A percentile compares a stretch with the other conserved stretches of the same genome.
phyloP scores from a whole-genome alignment of 2,888 invertebrate species.

The Drosophila testacea region DNA sequence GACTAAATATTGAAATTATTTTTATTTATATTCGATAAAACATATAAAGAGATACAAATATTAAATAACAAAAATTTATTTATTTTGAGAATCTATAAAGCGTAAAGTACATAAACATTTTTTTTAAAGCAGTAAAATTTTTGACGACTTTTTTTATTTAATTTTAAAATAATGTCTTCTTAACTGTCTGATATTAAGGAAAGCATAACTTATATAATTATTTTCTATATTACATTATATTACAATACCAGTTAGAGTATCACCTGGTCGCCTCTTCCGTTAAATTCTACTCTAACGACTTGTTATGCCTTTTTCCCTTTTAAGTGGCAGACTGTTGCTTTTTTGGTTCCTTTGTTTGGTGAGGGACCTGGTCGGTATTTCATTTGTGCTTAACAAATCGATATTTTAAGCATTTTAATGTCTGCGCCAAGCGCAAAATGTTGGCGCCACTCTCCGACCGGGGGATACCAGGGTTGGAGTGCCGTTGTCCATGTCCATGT shows the following conservation, averaged over 20 bases:
- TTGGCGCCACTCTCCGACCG: constrained; percentile 65
- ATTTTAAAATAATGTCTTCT: no score
- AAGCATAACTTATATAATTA: neutral
- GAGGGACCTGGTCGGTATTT: constrained; percentile 51
- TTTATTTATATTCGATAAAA: no score
- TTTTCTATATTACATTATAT: no score
- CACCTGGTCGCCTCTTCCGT: neutral
- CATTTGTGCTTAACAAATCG: constrained; percentile 70
- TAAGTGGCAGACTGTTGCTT: constrained; percentile 79
- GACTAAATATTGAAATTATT: no score
- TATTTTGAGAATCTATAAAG: no score
- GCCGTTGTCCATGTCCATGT: constrained; percentile 55
- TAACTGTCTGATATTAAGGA: no score
- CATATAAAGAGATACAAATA: no score
- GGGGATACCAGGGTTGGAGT: constrained; percentile 46
- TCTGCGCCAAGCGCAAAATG: constrained; percentile 79
- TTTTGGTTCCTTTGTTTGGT: constrained; percentile 58
- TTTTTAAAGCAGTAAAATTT: no score
- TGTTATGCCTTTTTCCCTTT: constrained; percentile 56
- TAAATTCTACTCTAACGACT: constrained; percentile 1
- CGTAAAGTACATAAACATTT: no score
- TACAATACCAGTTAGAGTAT: constrained; percentile 19
- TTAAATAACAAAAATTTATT: no score
- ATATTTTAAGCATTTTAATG: constrained; percentile 80
- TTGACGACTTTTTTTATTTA: no score